Percentiles rank a stretch among this genome's conserved stretches.
These are phyloP conservation scores for Pachydiplax longipennis DNA, from an alignment of 2,888 invertebrate species.

Conservation along the genomic window DNA sequence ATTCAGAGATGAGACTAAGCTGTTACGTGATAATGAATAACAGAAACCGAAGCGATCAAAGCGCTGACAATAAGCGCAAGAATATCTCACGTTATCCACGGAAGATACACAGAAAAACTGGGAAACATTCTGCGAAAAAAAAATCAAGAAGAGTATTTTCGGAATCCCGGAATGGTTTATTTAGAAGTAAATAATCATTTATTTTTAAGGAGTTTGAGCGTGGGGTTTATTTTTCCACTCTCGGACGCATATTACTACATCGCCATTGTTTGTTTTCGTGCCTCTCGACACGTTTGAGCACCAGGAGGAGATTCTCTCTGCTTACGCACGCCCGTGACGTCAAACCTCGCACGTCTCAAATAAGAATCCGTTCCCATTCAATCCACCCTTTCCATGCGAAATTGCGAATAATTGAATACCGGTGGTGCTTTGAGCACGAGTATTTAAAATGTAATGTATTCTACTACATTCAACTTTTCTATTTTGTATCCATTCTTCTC, in stretches of 20 bases:
- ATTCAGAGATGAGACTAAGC: too few relatives aligned
- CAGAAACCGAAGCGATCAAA: too few relatives aligned
- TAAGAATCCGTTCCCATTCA: too few relatives aligned
- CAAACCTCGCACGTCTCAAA: not conserved
- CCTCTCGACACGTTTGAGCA: not conserved
- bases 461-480: too few relatives aligned
- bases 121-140: not conserved
- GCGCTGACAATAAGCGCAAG: too few relatives aligned
- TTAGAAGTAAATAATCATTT: constrained; percentile 34
- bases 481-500: too few relatives aligned
- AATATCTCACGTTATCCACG: too few relatives aligned
- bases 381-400: too few relatives aligned
- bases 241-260: constrained; percentile 7
- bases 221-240: not conserved
- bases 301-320: not conserved
- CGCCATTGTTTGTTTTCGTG: constrained; percentile 30
- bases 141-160: not conserved
- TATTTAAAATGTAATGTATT: too few relatives aligned
- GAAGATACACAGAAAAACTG: too few relatives aligned
- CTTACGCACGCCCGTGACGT: constrained; percentile 24
- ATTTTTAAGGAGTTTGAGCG: not conserved
- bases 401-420: not conserved
- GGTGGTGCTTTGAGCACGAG: too few relatives aligned
- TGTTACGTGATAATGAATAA: too few relatives aligned
- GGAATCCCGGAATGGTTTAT: not conserved